Evolutionary conservation across 1,140 invertebrate genomes (phyloP), one percentile per base, ranked within the genome.

Genomic region (Microplitis demolitor): DNA sequence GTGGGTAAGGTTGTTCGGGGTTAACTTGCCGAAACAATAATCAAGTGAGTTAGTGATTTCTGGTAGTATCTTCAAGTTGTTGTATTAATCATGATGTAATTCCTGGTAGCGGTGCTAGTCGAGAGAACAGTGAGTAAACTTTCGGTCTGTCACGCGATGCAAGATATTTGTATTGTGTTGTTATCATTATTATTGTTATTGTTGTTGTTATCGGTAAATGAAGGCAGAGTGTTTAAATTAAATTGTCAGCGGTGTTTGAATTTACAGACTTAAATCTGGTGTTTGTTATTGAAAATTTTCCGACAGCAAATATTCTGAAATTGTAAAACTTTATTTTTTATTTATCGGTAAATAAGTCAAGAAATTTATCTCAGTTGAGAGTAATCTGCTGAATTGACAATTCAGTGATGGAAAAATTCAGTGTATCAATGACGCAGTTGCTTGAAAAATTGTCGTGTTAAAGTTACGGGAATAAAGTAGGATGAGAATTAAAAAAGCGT

Each of bases 361-460:
- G 35, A 63, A 53, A n/a, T 11, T 50, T 6, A 53, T 14, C 14
- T 51, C 8, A 14, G 14, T 11, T 24, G 60, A 45, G 16, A 54
- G 53, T 31, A 66, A 16, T 62, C 37, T 72, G 70, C 50, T 66
- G 66, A 66, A 72, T 72, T 54, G 70, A 66, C 51, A 69, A 13
- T 33, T 24, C 39, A 11, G 39, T 24, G 16, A 61, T 4, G 31
- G 24, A 31, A 35, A 35, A 31, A 35, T n/a, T n/a, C n/a, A n/a
- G 24, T 34, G 60, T 24, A 45, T 45, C 39, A 45, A 45, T 9
- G 39, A 45, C 39, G 39, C 6, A 11, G 11, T 24, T 24, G 24
- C 6, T 45, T 45, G 39, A 45, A 45, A 45, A 45, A 45, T 45
- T 11, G 39, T 45, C 24, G 24, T 45, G 39, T 11, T 45, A 11